Evolutionary conservation across 1,140 invertebrate species (phyloP).

Genomic region (Zaprionus taronus): DNA sequence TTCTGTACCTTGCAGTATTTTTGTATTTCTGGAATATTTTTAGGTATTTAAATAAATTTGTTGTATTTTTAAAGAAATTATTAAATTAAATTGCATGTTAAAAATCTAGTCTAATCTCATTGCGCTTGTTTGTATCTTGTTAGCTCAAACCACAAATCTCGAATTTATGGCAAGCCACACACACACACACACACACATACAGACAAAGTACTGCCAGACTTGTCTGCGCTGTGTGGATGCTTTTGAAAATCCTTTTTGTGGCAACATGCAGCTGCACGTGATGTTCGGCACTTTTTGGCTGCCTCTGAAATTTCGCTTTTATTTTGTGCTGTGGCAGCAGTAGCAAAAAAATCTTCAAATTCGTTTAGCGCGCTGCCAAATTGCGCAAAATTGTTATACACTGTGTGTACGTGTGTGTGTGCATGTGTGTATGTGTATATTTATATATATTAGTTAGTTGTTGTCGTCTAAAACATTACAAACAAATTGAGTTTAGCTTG

Average conservation of each 20-base stretch:
- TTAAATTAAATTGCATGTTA: neutral
- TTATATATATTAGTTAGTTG: conserved; percentile 53
- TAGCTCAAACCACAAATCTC: neutral
- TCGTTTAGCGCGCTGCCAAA: conserved; percentile 78
- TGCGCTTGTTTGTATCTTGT: conserved; percentile 8
- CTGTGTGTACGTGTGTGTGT: conserved; percentile 40
- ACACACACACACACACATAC: neutral
- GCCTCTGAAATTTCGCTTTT: neutral
- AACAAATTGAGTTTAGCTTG: conserved; percentile 72
- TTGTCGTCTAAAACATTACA: conserved; percentile 61
- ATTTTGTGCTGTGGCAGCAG: conserved; percentile 8
- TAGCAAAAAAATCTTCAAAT: conserved; percentile 60
- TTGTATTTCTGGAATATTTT: neutral
- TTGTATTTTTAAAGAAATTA: neutral
- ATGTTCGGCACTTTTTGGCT: conserved; percentile 17
- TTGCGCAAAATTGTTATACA: conserved; percentile 72
- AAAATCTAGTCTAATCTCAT: neutral
- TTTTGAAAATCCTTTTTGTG: conserved; percentile 18
- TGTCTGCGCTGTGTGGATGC: neutral
- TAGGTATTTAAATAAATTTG: neutral
- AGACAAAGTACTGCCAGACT: neutral
- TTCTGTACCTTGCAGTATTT: too few relatives aligned
- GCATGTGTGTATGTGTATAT: neutral
- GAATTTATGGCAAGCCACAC: conserved; percentile 4
- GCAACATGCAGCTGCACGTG: conserved; percentile 31